These are phyloP conservation scores for Taxidea taxus DNA, from an alignment of 2,113 vertebrate species.

Conservation along the genomic window DNA sequence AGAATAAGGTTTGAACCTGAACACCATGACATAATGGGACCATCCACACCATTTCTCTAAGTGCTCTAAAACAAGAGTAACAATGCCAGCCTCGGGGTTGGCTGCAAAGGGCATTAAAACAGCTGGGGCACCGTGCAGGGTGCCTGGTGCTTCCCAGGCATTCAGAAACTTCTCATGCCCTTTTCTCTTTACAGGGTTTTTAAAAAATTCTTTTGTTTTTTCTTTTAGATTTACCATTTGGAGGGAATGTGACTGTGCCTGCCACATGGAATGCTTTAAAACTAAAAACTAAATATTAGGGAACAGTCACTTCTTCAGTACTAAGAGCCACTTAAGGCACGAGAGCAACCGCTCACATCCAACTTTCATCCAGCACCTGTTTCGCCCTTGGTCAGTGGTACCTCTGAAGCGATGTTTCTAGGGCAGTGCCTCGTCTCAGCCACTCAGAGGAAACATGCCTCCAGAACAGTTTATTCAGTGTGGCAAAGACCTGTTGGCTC, in stretches of 20 bases:
- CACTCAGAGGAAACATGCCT: conserved; percentile 34
- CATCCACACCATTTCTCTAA: neutral
- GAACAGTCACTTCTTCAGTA: neutral
- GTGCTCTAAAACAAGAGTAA: neutral
- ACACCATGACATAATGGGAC: neutral
- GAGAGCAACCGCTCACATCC: neutral
- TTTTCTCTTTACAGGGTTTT: neutral
- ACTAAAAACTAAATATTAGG: neutral
- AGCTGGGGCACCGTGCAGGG: neutral
- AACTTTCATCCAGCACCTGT: neutral
- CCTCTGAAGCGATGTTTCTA: neutral
- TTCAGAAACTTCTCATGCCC: neutral
- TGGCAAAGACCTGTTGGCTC: neutral
- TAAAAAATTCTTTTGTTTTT: no score
- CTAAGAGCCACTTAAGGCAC: neutral
- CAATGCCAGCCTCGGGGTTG: neutral
- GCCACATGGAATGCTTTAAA: neutral
- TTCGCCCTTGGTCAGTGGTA: neutral
- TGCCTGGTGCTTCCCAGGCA: neutral
- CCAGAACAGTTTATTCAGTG: conserved; percentile 38
- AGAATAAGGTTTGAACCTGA: neutral
- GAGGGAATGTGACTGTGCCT: neutral
- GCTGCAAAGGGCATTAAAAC: neutral
- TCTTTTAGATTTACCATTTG: neutral
- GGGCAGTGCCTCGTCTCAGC: neutral